These are phyloP conservation scores for Austrolebias charrua DNA, from an alignment of 2,797 vertebrate genomes.

Conservation along the genomic window DNA sequence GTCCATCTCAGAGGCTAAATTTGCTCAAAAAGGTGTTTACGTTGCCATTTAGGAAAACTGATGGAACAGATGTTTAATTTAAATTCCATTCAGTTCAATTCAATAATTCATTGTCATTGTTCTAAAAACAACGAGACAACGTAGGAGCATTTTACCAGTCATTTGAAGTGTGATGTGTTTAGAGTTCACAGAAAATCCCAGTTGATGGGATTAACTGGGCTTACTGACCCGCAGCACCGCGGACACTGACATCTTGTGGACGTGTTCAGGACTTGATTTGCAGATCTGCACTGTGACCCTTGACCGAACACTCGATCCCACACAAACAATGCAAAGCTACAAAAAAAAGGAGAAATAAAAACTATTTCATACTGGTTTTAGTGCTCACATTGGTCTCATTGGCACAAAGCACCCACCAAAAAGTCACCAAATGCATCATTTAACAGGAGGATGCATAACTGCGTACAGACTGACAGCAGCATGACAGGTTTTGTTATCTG, in stretches of 20 bases:
- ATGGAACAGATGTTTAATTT: not conserved
- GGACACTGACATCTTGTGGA: conserved; percentile 67
- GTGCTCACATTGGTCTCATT: conserved; percentile 3
- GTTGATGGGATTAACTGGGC: conserved; percentile 62
- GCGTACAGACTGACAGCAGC: conserved; percentile 31
- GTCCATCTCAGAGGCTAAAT: not conserved
- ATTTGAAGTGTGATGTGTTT: conserved; percentile 48
- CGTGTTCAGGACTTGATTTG: conserved; percentile 13
- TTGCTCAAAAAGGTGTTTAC: not conserved
- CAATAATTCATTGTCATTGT: no score
- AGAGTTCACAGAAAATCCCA: conserved; percentile 52
- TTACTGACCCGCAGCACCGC: conserved; percentile 41
- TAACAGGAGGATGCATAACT: not conserved
- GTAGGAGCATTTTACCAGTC: conserved; percentile 15
- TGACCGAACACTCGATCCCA: not conserved
- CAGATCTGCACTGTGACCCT: conserved; percentile 1
- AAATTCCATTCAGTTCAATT: no score
- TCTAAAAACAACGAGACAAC: no score
- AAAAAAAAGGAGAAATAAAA: not conserved
- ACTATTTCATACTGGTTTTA: conserved; percentile 1
- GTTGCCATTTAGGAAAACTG: not conserved
- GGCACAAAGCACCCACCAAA: not conserved
- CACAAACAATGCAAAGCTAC: not conserved
- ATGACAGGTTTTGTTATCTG: conserved; percentile 25
- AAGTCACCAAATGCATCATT: conserved; percentile 1